phyloP scores from a whole-genome alignment of 1,140 invertebrate species.

The Carposina sasakii region DNA sequence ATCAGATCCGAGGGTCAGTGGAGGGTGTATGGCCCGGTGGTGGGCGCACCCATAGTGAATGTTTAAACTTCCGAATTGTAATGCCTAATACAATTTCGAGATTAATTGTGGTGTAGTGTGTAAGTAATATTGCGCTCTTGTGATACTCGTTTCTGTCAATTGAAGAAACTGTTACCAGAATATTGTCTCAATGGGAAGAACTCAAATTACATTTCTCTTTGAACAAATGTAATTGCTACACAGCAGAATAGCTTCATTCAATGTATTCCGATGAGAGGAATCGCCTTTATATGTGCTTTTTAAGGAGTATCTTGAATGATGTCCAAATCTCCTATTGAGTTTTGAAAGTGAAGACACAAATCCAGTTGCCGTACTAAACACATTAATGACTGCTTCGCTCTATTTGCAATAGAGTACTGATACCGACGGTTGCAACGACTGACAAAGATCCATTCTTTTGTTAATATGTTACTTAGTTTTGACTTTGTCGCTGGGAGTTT shows the following conservation, averaged over 20 bases:
- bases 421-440: not conserved
- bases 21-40: too few relatives aligned
- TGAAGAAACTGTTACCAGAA: conserved; percentile 19
- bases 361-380: conserved; percentile 13
- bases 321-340: conserved; percentile 13
- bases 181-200: conserved; percentile 22
- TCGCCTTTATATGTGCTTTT: conserved; percentile 12
- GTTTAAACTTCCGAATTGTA: too few relatives aligned
- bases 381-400: conserved; percentile 17
- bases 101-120: conserved; percentile 20
- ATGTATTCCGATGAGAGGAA: conserved; percentile 20
- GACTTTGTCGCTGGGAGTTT: too few relatives aligned
- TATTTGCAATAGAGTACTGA: conserved; percentile 16
- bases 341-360: conserved; percentile 21
- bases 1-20: too few relatives aligned
- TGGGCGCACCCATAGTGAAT: too few relatives aligned
- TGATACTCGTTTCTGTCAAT: conserved; percentile 24
- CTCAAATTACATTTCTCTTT: conserved; percentile 19
- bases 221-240: conserved; percentile 14
- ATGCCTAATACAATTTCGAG: not conserved
- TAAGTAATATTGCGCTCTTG: too few relatives aligned
- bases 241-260: conserved; percentile 8
- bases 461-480: too few relatives aligned
- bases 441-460: not conserved
- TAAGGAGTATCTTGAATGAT: conserved; percentile 16